These are phyloP conservation scores for Motacilla tschutschensis DNA, from an alignment of 2,113 vertebrate genomes.

Conservation along the genomic window DNA sequence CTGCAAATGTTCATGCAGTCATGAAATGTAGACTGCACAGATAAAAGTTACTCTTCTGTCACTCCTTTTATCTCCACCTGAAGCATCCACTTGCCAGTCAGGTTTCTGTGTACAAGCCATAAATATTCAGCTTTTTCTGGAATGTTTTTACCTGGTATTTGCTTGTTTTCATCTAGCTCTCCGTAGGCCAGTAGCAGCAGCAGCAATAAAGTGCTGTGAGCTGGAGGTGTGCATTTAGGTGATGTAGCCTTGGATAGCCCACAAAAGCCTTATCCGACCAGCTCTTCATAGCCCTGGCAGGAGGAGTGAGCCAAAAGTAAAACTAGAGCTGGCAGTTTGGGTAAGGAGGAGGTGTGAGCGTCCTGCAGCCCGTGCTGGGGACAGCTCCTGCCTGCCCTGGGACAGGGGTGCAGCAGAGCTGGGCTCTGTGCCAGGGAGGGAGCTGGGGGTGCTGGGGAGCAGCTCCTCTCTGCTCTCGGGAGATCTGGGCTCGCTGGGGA, in stretches of 20 bases:
- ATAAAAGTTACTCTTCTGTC: slow-evolving; percentile 24
- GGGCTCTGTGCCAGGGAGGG: neutral
- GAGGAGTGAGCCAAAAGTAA: neutral
- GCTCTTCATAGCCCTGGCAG: neutral
- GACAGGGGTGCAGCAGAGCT: neutral
- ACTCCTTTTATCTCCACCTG: slow-evolving; percentile 34
- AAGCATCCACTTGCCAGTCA: slow-evolving; percentile 4
- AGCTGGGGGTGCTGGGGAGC: neutral
- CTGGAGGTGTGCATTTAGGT: neutral
- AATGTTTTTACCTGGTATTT: neutral
- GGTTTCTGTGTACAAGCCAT: neutral
- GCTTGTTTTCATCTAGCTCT: neutral
- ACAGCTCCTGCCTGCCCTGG: neutral
- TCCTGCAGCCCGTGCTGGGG: neutral
- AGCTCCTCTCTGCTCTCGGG: neutral
- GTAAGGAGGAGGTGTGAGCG: neutral
- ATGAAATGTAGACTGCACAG: neutral
- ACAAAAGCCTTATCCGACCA: neutral
- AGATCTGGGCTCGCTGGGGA: too few relatives aligned
- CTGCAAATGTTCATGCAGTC: neutral
- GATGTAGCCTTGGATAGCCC: neutral
- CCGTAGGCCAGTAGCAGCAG: neutral
- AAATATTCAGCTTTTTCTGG: slow-evolving; percentile 33
- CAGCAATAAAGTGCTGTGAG: neutral
- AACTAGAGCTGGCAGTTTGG: neutral